These are phyloP conservation scores for Machimus atricapillus DNA, from an alignment of 2,888 invertebrate genomes.

Conservation along the genomic window DNA sequence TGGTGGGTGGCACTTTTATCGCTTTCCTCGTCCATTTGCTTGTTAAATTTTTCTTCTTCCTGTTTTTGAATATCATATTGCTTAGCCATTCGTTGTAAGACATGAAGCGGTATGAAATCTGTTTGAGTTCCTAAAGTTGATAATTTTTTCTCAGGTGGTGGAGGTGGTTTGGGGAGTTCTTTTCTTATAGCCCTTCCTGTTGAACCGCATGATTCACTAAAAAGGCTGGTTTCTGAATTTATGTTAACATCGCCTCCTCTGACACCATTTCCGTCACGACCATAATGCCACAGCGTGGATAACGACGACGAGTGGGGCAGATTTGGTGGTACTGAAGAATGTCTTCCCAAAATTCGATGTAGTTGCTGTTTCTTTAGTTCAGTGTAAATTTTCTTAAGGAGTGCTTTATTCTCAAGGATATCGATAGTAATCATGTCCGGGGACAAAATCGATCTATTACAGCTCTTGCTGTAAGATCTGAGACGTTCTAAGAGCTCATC, in stretches of 20 bases:
- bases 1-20: constrained; percentile 48
- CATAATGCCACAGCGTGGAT: constrained; percentile 38
- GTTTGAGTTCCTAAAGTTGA: constrained; percentile 55
- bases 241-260: background rate
- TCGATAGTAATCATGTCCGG: constrained; percentile 76
- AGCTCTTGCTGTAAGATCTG: constrained; percentile 44
- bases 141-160: constrained; percentile 46
- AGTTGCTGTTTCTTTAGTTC: constrained; percentile 58
- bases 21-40: constrained; percentile 54
- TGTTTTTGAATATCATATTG: constrained; percentile 53
- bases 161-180: constrained; percentile 17
- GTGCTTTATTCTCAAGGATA: constrained; percentile 74
- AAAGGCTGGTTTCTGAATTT: background rate
- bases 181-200: background rate
- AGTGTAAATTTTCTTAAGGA: constrained; percentile 66
- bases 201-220: background rate
- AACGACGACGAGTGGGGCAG: constrained; percentile 43
- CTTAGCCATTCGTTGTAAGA: constrained; percentile 55
- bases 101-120: constrained; percentile 56
- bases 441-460: constrained; percentile 48
- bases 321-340: constrained; percentile 51
- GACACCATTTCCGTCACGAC: background rate
- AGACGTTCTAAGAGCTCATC: constrained; percentile 53
- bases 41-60: constrained; percentile 47
- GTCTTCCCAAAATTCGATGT: constrained; percentile 54